Base-by-base conservation (phyloP, 1,140 invertebrate species). In the Drosophila kohkoa region DNA sequence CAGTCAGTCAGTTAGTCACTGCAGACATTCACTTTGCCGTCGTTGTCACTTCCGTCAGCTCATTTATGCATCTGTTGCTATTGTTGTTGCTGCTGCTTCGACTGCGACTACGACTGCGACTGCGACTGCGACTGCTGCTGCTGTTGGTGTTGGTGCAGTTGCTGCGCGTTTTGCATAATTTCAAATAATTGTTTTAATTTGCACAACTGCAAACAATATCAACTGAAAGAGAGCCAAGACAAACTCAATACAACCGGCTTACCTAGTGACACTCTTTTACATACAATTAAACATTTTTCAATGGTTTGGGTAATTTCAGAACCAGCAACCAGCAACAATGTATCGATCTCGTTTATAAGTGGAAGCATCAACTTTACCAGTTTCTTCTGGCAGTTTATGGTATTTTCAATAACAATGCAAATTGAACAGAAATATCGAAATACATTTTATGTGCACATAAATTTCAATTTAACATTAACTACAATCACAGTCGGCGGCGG, bases 141-240 rank as follows among this genome's bases (percentile, higher is more conserved):
- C 1, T 57, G 41, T 4, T 59, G 46, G 16, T 74, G 49, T 16
- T 35, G 68, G 54, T 65, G 76, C 41, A 64, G 64, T 69, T 79
- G 79, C 74, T 89, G 83, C 80, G 83, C 81, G 81, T 68, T 88
- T 88, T 88, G 85, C 85, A 88, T 89, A 88, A 88, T 88, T 88
- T 74, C 75, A 78, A 62, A 75, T 88, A 88, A 88, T 88, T 85
- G 85, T 81, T 88, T 89, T 73, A 78, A 78, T 88, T 88, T 87
- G 74, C 85, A 88, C 77, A 89, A 83, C 77, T 51, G 81, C 77
- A 78, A 88, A 83, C 83, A 80, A 80, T 77, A 87, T 80, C 70
- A 82, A 82, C 20, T 69, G 32, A 64, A 62, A 59, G 32, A 65
- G 54, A 45, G 49, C 57, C 64, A 59, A 60, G 51, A 25, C 20